These are phyloP conservation scores for Platynereis dumerilii DNA, from an alignment of 2,888 invertebrate species.

Conservation along the genomic window DNA sequence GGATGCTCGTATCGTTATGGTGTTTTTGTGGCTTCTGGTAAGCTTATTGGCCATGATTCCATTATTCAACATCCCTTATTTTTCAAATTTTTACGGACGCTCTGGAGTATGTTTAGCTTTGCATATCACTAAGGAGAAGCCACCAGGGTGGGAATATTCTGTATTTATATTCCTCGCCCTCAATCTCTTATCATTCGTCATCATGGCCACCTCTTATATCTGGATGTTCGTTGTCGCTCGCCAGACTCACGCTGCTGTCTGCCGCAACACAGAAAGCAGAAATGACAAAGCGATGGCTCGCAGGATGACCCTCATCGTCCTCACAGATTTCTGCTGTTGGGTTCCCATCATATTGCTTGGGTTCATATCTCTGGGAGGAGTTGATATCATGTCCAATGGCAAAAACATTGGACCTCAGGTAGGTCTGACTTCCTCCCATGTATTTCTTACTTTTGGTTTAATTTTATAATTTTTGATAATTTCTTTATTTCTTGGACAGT, in stretches of 20 bases:
- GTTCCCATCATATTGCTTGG: constrained; percentile 67
- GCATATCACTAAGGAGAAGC: constrained; percentile 66
- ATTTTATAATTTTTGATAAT: no score
- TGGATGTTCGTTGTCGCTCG: constrained; percentile 67
- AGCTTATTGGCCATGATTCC: constrained; percentile 49
- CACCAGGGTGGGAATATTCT: constrained; percentile 67
- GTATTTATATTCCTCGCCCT: constrained; percentile 67
- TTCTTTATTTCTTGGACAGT: no score
- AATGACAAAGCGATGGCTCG: constrained; percentile 65
- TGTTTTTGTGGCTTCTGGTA: constrained; percentile 50
- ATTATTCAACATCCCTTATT: constrained; percentile 58
- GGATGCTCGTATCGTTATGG: constrained; percentile 52
- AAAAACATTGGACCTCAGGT: constrained; percentile 30
- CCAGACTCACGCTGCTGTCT: constrained; percentile 63
- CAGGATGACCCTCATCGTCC: constrained; percentile 67
- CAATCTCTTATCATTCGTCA: constrained; percentile 65
- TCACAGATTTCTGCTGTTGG: constrained; percentile 68
- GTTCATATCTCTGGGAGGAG: constrained; percentile 64
- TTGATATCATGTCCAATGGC: constrained; percentile 26
- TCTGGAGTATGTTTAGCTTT: constrained; percentile 68
- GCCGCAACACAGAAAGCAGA: constrained; percentile 52
- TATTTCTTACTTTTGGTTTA: no score
- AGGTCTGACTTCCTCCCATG: no score
- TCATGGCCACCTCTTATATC: constrained; percentile 65
- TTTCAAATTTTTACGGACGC: constrained; percentile 66